Conservation (phyloP, 64 coral and sea anemone genomes). For the Montipora foliosa region DNA sequence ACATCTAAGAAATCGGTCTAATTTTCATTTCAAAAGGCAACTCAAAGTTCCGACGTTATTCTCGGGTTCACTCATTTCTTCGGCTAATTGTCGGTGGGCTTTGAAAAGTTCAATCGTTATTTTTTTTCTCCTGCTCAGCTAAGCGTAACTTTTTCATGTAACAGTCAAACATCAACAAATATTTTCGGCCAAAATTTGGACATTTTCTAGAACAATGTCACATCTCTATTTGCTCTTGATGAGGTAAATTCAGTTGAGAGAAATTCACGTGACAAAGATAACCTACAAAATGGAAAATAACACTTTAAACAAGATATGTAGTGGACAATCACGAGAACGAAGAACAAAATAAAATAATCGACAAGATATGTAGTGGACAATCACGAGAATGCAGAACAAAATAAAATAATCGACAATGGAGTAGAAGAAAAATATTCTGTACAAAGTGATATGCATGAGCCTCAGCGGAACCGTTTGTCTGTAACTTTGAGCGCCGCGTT, state of each 20-base stretch:
- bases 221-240: no score
- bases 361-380: not conserved
- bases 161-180: not conserved
- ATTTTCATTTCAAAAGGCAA: slow-evolving; percentile 50
- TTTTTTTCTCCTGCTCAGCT: not conserved
- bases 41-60: slow-evolving; percentile 36
- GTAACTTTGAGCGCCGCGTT: no score
- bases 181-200: not conserved
- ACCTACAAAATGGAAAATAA: slow-evolving; percentile 1
- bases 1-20: slow-evolving; percentile 41
- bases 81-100: slow-evolving; percentile 44
- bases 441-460: no score
- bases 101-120: not conserved
- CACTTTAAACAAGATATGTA: slow-evolving; percentile 38
- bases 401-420: no score
- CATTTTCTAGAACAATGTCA: not conserved
- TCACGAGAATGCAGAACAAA: no score
- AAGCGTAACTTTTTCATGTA: not conserved
- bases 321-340: not conserved
- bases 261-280: not conserved
- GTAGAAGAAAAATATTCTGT: no score
- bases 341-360: no score
- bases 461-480: no score
- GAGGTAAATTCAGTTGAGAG: not conserved
- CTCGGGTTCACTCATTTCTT: slow-evolving; percentile 1